Conservation (phyloP, 1,140 invertebrate species). For the Drosophila watanabei region DNA sequence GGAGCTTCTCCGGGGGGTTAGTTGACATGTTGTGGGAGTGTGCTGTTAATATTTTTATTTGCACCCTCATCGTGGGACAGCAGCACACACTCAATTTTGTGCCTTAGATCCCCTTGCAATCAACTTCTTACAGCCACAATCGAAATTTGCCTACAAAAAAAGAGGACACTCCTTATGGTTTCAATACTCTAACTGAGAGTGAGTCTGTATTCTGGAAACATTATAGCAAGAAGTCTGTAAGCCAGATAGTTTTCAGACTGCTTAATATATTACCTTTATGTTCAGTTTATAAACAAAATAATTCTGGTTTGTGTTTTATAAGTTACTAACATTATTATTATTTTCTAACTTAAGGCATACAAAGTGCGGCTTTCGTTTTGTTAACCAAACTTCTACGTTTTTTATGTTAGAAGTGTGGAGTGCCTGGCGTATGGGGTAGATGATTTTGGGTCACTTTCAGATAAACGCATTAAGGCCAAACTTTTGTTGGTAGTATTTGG, state of each 20-base stretch:
- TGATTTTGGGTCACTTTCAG: slow-evolving; percentile 55
- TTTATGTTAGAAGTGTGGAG: background rate
- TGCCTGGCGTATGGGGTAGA: slow-evolving; percentile 12
- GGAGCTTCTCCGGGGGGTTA: slow-evolving; percentile 21
- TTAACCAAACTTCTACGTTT: background rate
- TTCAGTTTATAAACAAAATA: too few species aligned
- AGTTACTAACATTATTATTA: background rate
- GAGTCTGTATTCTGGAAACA: background rate
- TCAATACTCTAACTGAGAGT: slow-evolving; percentile 16
- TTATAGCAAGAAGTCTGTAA: background rate
- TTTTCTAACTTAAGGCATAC: background rate
- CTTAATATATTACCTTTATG: too few species aligned
- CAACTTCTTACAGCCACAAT: slow-evolving; percentile 64
- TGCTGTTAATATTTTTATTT: slow-evolving; percentile 80
- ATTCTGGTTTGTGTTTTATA: background rate
- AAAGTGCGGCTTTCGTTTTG: background rate
- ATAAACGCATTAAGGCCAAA: slow-evolving; percentile 75
- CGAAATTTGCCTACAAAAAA: slow-evolving; percentile 79
- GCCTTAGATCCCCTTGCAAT: slow-evolving; percentile 48
- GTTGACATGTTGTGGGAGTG: slow-evolving; percentile 34
- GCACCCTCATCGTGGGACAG: slow-evolving; percentile 68
- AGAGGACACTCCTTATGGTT: slow-evolving; percentile 56
- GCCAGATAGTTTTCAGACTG: background rate
- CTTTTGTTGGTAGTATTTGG: slow-evolving; percentile 54
- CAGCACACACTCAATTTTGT: slow-evolving; percentile 32